phyloP scores from a whole-genome alignment of 2,113 vertebrate genomes.

The Calyptomena viridis region DNA sequence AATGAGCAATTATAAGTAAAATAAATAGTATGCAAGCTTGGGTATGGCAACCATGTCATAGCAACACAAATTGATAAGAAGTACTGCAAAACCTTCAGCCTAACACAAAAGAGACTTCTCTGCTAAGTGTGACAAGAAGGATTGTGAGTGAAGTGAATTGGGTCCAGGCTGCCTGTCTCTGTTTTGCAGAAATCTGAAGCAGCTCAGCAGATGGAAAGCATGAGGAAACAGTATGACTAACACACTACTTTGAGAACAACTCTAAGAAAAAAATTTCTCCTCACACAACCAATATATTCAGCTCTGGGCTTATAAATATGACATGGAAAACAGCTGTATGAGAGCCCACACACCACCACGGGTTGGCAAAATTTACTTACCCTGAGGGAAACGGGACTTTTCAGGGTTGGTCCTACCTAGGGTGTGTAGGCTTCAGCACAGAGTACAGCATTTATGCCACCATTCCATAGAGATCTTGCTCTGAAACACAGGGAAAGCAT shows the following conservation, averaged over 20 bases:
- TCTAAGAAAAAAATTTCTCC: not conserved
- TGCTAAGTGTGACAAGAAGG: not conserved
- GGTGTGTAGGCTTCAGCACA: rapidly evolving
- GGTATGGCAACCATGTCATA: not conserved
- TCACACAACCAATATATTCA: not conserved
- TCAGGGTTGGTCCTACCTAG: not conserved
- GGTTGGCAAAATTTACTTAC: not conserved
- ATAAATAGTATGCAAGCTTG: not conserved
- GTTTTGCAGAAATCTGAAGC: not conserved
- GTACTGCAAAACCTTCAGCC: not conserved
- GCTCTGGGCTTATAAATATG: not conserved
- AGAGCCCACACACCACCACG: not conserved
- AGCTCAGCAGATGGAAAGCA: not conserved
- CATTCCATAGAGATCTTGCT: not conserved
- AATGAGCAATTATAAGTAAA: not conserved
- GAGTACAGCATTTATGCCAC: not conserved
- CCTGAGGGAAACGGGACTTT: not conserved
- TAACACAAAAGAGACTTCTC: not conserved
- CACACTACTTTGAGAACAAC: not conserved
- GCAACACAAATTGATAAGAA: not conserved
- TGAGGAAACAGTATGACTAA: not conserved
- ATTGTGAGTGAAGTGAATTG: not conserved
- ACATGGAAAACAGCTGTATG: not conserved
- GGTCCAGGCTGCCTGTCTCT: not conserved
- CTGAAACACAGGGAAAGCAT: not conserved